Conservation (phyloP, 2,113 vertebrate species). For the Python bivittatus region DNA sequence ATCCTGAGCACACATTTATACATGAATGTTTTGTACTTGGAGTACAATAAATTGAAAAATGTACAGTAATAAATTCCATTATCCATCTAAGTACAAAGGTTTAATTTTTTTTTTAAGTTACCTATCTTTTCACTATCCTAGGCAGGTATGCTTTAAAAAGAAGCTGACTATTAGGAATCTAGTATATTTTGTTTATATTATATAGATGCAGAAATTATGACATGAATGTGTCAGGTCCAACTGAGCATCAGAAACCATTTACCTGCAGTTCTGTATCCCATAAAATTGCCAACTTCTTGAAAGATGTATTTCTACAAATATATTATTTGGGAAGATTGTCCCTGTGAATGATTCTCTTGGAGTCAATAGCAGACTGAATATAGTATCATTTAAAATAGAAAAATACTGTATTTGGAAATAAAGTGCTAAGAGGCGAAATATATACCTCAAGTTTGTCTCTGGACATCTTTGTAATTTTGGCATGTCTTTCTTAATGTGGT, state of each 20-base stretch:
- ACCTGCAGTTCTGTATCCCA: neutral
- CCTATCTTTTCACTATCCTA: neutral
- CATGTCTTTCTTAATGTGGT: conserved; percentile 23
- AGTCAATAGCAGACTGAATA: neutral
- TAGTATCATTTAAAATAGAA: conserved; percentile 11
- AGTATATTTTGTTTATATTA: neutral
- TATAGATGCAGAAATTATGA: neutral
- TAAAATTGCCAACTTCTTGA: neutral
- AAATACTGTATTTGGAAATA: conserved; percentile 2
- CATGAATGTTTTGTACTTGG: neutral
- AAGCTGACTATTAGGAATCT: conserved; percentile 23
- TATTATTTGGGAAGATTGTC: neutral
- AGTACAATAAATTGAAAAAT: neutral
- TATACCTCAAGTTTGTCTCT: neutral
- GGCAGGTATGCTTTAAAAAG: neutral
- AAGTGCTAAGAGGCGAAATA: conserved; percentile 1
- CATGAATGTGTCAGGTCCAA: neutral
- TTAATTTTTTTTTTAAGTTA: neutral
- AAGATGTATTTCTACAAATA: neutral
- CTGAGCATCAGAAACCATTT: neutral
- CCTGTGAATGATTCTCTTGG: conserved; percentile 5
- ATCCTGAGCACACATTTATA: neutral
- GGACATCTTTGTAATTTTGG: neutral
- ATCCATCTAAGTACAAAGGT: neutral
- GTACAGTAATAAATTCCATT: neutral